Evolutionary conservation across 2,113 vertebrate genomes (phyloP), one percentile per base, ranked within the genome.

Genomic region (Sylvia atricapilla): DNA sequence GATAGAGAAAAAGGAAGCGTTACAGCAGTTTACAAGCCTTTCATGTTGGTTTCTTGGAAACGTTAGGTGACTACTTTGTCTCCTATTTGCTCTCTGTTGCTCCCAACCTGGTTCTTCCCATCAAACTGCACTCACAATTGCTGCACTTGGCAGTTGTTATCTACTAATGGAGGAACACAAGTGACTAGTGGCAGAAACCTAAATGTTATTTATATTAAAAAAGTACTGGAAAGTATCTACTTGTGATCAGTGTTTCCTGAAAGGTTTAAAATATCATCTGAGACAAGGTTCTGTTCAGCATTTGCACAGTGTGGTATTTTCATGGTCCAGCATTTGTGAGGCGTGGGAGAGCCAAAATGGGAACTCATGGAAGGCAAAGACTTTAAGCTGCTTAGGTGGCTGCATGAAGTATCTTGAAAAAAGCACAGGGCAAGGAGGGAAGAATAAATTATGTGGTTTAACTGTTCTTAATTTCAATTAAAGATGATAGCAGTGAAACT

Each of bases 201-300:
- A 69, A 63, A 30, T 63, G 55, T 53, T 52, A 84, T 75, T 69
- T 43, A 35, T 59, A 87, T 86, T n/a, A 81, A 84, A 87, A 59
- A 59, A n/a, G 24, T 67, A 62, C 22, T 66, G 87, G 35, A 82
- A 64, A 68, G 83, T 68, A 56, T 70, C 39, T 86, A 8, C 39
- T 63, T 80, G 63, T 67, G 78, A 52, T 44, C 41, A 2, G 39
- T 44, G 47, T 80, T 92, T 94, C 63, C 75, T 37, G 50, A 69
- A 46, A 33, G 43, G 37, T 77, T 95, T 86, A 59, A 96, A 97
- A 92, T 90, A 69, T 88, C 90, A 84, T 35, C 56, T 1, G 31
- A 94, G 64, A 72, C 60, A 37, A 75, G 63, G 60, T 78, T 90
- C 73, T 90, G 47, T 59, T 94, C 73, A 78, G 79, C 55, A 86